Percentiles rank a stretch among this genome's conserved stretches.
Conservation (phyloP, 2,113 vertebrate species). For the Callithrix jacchus region DNA sequence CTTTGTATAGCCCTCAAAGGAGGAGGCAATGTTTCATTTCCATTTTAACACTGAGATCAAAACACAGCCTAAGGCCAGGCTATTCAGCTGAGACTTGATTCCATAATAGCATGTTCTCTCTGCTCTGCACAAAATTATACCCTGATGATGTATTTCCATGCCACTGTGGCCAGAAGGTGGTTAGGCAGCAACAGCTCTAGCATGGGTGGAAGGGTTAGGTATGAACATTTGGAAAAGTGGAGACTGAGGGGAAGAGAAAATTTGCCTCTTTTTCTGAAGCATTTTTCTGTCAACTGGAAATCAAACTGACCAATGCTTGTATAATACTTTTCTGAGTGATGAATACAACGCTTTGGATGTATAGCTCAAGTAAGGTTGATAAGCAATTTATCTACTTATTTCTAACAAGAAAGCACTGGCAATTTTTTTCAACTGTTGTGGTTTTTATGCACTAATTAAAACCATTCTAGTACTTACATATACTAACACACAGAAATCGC, state of each 20-base stretch:
- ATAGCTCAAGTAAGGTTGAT: background rate
- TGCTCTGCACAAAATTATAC: constrained; percentile 58
- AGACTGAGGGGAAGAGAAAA: background rate
- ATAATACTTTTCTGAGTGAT: background rate
- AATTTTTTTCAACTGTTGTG: background rate
- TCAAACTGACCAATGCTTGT: background rate
- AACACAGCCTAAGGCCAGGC: constrained; percentile 1
- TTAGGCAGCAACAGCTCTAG: background rate
- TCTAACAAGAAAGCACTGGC: background rate
- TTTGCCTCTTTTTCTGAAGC: background rate
- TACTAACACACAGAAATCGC: background rate
- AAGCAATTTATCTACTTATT: background rate
- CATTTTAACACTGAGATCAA: constrained; percentile 36
- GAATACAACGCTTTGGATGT: background rate
- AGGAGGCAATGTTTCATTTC: background rate
- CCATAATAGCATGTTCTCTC: constrained; percentile 57
- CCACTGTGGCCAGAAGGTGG: constrained; percentile 53
- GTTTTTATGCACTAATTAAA: background rate
- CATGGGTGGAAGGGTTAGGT: constrained; percentile 31
- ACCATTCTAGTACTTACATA: background rate
- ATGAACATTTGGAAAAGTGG: background rate
- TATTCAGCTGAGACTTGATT: background rate
- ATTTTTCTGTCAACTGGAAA: background rate
- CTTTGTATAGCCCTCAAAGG: background rate
- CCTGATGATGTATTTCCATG: constrained; percentile 63